Conservation (phyloP, 2,888 invertebrate species). For the Drosophila helvetica region DNA sequence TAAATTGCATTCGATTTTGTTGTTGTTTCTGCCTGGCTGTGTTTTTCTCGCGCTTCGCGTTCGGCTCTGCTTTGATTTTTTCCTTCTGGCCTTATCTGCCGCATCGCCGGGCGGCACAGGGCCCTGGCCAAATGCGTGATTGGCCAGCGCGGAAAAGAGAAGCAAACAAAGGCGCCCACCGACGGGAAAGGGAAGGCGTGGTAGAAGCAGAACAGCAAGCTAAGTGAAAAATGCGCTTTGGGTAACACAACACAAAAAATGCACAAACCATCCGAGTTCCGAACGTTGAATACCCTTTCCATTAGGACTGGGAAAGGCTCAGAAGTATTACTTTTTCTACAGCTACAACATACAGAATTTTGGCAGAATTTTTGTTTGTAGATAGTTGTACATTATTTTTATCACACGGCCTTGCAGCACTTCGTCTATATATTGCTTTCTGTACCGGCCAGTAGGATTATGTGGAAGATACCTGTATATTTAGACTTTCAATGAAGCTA, state of each 20-base stretch:
- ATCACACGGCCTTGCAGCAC: too few species aligned
- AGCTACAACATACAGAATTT: too few species aligned
- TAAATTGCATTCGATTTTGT: conserved; percentile 79
- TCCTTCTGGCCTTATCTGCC: conserved; percentile 37
- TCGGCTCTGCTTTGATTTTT: conserved; percentile 38
- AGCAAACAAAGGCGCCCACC: conserved; percentile 44
- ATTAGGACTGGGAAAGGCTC: neutral
- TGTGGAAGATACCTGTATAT: too few species aligned
- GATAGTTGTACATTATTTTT: too few species aligned
- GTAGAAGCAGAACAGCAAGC: conserved; percentile 38
- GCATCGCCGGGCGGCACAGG: conserved; percentile 9
- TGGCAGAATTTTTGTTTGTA: too few species aligned
- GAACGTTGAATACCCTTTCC: conserved; percentile 1
- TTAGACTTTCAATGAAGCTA: too few species aligned
- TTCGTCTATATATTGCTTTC: too few species aligned
- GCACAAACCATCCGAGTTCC: conserved; percentile 1
- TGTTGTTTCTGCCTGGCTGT: conserved; percentile 41
- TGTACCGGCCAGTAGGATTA: too few species aligned
- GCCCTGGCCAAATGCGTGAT: conserved; percentile 67
- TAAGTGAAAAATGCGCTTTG: conserved; percentile 48
- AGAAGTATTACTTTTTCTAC: too few species aligned
- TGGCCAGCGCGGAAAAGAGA: conserved; percentile 59
- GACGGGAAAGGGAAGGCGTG: conserved; percentile 15
- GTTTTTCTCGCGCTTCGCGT: conserved; percentile 8
- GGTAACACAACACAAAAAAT: conserved; percentile 22